Percentiles rank a stretch among this genome's conserved stretches.
These are phyloP conservation scores for Dolichoris vasculosae DNA, from an alignment of 1,140 invertebrate genomes.

Conservation along the genomic window DNA sequence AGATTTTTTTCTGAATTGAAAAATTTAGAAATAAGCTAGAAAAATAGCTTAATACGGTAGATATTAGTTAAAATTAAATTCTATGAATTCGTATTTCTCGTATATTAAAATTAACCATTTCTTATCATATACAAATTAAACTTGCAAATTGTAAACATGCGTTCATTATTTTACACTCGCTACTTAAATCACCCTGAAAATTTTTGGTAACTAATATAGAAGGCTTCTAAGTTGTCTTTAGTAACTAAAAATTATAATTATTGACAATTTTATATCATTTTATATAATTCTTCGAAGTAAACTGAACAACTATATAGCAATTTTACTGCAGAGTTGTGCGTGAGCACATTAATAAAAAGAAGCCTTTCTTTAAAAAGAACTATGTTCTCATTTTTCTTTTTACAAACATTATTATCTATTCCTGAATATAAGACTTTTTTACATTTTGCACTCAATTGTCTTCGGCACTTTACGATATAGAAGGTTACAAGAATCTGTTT, in stretches of 20 bases:
- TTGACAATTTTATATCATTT: not conserved
- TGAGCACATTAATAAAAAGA: not conserved
- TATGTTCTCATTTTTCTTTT: not conserved
- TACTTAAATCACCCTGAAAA: not conserved
- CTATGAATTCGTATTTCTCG: too few species aligned
- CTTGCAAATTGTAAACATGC: not conserved
- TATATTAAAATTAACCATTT: too few species aligned
- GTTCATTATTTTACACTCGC: not conserved
- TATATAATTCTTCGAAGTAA: not conserved
- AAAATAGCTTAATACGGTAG: too few species aligned
- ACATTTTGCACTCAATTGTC: not conserved
- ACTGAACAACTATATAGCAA: not conserved
- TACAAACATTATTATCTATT: not conserved
- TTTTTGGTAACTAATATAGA: not conserved
- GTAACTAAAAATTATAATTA: not conserved
- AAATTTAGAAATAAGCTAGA: too few species aligned
- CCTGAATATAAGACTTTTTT: not conserved
- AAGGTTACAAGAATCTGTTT: not conserved
- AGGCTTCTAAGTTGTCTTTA: not conserved
- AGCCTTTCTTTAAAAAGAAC: not conserved
- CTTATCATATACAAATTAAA: not conserved
- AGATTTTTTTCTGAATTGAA: too few species aligned
- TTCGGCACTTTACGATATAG: not conserved
- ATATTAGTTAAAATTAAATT: too few species aligned
- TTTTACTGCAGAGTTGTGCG: not conserved